A percentile compares a stretch with the other conserved stretches of the same genome.
Evolutionary conservation across 2,888 invertebrate genomes (phyloP).

Genomic region (Amblyjoppa proteus): DNA sequence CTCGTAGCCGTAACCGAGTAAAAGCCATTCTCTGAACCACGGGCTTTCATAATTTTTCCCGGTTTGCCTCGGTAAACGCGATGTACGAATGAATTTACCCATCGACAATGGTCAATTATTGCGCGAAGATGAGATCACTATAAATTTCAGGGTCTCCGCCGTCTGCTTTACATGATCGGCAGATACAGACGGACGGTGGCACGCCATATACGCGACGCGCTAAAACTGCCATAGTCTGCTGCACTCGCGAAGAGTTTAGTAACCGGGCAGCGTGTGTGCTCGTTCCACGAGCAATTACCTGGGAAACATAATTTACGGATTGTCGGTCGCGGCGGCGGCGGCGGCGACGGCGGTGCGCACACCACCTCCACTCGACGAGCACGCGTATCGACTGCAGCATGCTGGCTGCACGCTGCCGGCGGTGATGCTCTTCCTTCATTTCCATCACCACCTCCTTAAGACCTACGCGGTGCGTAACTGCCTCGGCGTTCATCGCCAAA

Average conservation of each 20-base stretch:
- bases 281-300: constrained; percentile 76
- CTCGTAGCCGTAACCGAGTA: neutral
- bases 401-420: neutral
- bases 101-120: constrained; percentile 78
- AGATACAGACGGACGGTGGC: constrained; percentile 55
- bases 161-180: constrained; percentile 77
- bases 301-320: constrained; percentile 78
- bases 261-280: constrained; percentile 61
- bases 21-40: neutral
- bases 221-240: constrained; percentile 20
- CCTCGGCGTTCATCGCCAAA: constrained; percentile 44
- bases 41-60: neutral
- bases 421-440: constrained; percentile 40
- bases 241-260: constrained; percentile 69
- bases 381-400: constrained; percentile 36
- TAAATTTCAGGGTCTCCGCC: constrained; percentile 23
- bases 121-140: constrained; percentile 66
- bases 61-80: neutral
- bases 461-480: constrained; percentile 41
- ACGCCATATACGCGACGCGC: constrained; percentile 6
- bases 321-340: constrained; percentile 54
- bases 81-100: neutral
- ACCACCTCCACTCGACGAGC: constrained; percentile 38
- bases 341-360: constrained; percentile 38
- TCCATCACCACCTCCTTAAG: constrained; percentile 60